phyloP scores from a whole-genome alignment of 2,113 vertebrate genomes.

The Oriolus oriolus region DNA sequence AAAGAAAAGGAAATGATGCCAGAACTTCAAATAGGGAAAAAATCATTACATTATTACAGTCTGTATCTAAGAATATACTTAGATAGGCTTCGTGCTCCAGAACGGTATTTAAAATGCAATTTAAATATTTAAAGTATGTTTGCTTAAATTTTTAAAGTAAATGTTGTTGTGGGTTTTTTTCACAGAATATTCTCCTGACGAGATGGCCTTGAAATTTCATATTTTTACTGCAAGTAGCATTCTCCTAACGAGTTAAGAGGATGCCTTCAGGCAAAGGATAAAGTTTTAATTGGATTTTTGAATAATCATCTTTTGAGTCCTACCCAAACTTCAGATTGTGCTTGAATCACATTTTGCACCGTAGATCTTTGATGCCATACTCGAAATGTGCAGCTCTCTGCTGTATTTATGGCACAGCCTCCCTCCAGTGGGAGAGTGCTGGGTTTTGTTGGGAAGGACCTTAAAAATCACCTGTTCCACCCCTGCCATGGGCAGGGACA shows the following conservation, averaged over 20 bases:
- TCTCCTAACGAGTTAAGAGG: not conserved
- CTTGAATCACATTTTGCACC: not conserved
- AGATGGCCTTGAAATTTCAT: not conserved
- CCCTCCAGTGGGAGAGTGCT: not conserved
- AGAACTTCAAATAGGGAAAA: constrained; percentile 2
- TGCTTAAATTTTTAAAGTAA: not conserved
- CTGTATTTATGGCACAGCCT: not conserved
- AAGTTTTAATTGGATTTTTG: constrained; percentile 35
- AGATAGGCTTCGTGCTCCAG: not conserved
- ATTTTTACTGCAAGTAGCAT: not conserved
- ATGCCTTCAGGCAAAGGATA: not conserved
- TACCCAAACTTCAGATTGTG: not conserved
- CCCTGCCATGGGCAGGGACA: not conserved
- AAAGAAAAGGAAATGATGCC: not conserved
- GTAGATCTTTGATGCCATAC: not conserved
- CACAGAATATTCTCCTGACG: not conserved
- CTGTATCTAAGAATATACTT: not conserved
- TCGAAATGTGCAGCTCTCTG: not conserved
- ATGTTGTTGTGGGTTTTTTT: not conserved
- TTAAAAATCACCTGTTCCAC: not conserved
- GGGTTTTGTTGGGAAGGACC: not conserved
- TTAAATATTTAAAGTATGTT: not conserved
- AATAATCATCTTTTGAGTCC: not conserved
- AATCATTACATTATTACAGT: not conserved
- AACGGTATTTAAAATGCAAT: not conserved